Base-by-base conservation (phyloP, 2,113 vertebrate species). In the Sphaerodactylus townsendi region DNA sequence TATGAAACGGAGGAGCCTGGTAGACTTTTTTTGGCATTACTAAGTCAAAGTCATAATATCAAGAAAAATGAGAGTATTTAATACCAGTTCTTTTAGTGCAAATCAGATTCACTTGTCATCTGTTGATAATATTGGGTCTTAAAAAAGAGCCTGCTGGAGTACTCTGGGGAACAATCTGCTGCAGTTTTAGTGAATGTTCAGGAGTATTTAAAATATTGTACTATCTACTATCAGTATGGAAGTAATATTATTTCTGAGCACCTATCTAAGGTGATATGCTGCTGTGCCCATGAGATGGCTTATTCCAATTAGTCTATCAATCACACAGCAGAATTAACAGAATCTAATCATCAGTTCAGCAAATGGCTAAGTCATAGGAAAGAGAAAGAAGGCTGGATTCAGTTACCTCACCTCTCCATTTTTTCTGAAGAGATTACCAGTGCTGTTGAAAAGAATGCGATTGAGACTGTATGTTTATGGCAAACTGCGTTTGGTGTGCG, bases 21-120 rank as follows among this genome's bases (percentile, higher is more conserved):
- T 65, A 79, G 65, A 85, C 82, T 81, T 88, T 83, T 81, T 88
- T 83, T 75, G 64, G 30, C 44, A 71, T 82, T 77, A 70, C 44
- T 79, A 28, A 64, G 59, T 62, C 56, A 74, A 79, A 81, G 53
- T 79, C 8, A 19, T 69, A 79, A 44, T 73, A 73, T 86, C 76
- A 81, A 66, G 65, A 33, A 66, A 89, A 81, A 86, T 3, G 68
- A 13, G 30, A 70, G 62, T 75, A 21, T 87, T 87, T 75, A 56
- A 74, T 0, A 1, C 62, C 28, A 0, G 0, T 9, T 87, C 28
- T 21, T 41, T 85, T 46, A 53, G 21, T 37, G 75, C 83, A 84
- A 85, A 77, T 81, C 33, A 75, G 4, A 62, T 82, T 81, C 41
- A 69, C 2, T 89, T 82, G 78, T 46, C 25, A 25, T 81, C 85